A percentile compares a stretch with the other conserved stretches of the same genome.
Evolutionary conservation across 2,888 invertebrate genomes (phyloP).

Genomic region (Stegophylla sp.): DNA sequence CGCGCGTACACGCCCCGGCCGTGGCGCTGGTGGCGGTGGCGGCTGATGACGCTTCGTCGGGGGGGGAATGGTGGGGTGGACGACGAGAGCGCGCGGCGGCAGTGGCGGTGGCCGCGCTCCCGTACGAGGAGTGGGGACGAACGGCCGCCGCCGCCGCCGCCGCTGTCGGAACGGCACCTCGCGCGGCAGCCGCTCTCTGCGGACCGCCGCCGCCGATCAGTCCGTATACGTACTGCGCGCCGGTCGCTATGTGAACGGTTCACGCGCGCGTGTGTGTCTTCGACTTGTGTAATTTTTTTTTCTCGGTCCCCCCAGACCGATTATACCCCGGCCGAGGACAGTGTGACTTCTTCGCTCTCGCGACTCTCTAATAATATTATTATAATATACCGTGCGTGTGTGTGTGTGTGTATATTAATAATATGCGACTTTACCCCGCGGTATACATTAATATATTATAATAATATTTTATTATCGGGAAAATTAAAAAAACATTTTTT

Average conservation of each 20-base stretch:
- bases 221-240: constrained; percentile 58
- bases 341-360: too few species aligned
- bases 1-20: constrained; percentile 26
- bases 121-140: neutral
- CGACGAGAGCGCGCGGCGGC: neutral
- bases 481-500: too few species aligned
- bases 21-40: neutral
- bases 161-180: constrained; percentile 29
- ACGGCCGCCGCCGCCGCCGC: too few species aligned
- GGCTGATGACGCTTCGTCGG: neutral
- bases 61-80: neutral
- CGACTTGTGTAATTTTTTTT: constrained; percentile 49
- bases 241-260: constrained; percentile 58
- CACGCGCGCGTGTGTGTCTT: constrained; percentile 54
- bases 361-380: too few species aligned
- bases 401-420: too few species aligned
- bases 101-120: neutral
- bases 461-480: too few species aligned
- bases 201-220: constrained; percentile 55
- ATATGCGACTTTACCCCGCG: too few species aligned
- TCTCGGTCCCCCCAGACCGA: neutral
- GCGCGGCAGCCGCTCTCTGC: constrained; percentile 42
- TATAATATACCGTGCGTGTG: too few species aligned
- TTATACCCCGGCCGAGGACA: too few species aligned
- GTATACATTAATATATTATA: too few species aligned